Conservation (phyloP, 2,113 vertebrate species). For the Hiodon alosoides region DNA sequence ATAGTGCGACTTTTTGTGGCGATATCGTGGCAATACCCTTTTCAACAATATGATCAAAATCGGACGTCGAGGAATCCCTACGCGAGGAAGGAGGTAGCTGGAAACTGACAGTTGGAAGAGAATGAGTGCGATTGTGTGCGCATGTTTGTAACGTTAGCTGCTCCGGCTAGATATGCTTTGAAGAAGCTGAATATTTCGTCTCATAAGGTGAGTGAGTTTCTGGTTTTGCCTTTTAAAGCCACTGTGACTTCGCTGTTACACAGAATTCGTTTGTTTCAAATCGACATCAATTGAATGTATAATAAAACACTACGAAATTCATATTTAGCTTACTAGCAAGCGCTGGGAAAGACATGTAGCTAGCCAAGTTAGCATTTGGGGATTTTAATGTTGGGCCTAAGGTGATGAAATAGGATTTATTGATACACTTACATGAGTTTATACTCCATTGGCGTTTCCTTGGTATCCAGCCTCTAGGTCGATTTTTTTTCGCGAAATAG, state of each 20-base stretch:
- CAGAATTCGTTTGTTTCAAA: neutral
- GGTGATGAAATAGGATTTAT: neutral
- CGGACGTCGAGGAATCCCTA: constrained; percentile 15
- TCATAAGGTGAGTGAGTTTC: constrained; percentile 3
- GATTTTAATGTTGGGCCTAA: constrained; percentile 15
- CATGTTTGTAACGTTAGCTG: neutral
- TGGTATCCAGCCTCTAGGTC: too few species aligned
- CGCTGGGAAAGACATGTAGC: neutral
- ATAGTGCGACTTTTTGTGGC: neutral
- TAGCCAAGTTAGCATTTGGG: constrained; percentile 14
- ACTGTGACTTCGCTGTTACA: neutral
- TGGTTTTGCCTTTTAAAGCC: neutral
- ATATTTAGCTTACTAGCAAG: neutral
- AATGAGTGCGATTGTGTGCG: constrained; percentile 3
- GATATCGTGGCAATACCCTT: neutral
- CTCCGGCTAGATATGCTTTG: neutral
- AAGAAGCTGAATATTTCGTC: neutral
- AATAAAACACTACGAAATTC: neutral
- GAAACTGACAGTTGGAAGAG: neutral
- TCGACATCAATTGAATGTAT: too few species aligned
- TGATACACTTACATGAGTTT: neutral
- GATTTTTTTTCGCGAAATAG: too few species aligned
- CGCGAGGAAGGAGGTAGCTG: neutral
- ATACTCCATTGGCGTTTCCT: too few species aligned
- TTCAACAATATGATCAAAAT: neutral